Percentiles rank a stretch among this genome's conserved stretches.
Conservation (phyloP, 2,797 vertebrate species). For the Pseudopleuronectes americanus region DNA sequence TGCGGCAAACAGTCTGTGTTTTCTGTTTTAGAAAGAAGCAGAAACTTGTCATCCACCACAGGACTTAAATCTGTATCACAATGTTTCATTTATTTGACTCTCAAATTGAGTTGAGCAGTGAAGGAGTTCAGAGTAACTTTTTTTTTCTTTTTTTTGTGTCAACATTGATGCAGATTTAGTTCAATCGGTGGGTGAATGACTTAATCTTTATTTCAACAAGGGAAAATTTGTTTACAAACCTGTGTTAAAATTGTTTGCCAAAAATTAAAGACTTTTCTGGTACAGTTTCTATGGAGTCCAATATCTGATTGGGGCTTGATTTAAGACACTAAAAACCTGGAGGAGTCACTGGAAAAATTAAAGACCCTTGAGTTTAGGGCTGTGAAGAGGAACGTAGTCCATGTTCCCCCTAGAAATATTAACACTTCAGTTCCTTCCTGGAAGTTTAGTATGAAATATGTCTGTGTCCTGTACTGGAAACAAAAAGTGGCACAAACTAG, state of each 20-base stretch:
- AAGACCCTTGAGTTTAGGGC: conserved; percentile 15
- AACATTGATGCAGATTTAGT: conserved; percentile 71
- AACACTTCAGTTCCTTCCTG: conserved; percentile 8
- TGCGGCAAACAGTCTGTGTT: conserved; percentile 46
- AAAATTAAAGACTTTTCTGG: conserved; percentile 78
- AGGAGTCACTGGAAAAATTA: conserved; percentile 8
- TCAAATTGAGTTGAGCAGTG: conserved; percentile 75
- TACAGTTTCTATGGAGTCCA: conserved; percentile 78
- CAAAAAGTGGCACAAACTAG: not conserved
- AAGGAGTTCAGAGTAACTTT: conserved; percentile 78
- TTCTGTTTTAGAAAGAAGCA: conserved; percentile 66
- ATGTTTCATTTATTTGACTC: conserved; percentile 80
- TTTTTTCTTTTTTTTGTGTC: conserved; percentile 57
- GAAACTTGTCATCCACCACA: conserved; percentile 79
- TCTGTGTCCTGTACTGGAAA: conserved; percentile 7
- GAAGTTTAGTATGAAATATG: not conserved
- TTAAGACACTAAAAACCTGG: conserved; percentile 24
- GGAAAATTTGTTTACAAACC: conserved; percentile 92
- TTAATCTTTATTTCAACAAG: conserved; percentile 85
- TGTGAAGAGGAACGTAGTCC: conserved; percentile 24
- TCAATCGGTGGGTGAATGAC: conserved; percentile 78
- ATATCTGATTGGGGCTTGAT: conserved; percentile 76
- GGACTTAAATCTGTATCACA: conserved; percentile 83
- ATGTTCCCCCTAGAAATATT: conserved; percentile 15
- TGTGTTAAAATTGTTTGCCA: conserved; percentile 87